phyloP scores from a whole-genome alignment of 1,140 invertebrate genomes.

The Aphis craccivora region DNA sequence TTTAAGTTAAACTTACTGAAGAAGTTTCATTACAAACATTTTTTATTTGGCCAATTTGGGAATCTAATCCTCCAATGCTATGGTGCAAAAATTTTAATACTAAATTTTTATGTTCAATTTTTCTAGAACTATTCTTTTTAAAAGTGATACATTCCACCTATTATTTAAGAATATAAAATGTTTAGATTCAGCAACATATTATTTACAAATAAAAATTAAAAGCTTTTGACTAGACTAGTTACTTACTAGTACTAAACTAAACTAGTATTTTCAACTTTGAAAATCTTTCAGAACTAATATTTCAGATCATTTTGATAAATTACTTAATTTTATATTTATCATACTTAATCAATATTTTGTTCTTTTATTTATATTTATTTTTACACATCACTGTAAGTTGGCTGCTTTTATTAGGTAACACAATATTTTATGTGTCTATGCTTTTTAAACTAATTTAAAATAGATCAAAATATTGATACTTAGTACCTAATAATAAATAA shows the following conservation, averaged over 20 bases:
- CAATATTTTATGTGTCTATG: too few species aligned
- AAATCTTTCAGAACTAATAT: not conserved
- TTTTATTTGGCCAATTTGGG: conserved; percentile 59
- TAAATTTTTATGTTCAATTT: conserved; percentile 77
- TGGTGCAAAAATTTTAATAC: conserved; percentile 85
- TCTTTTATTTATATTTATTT: too few species aligned
- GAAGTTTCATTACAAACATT: not conserved
- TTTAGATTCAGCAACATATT: not conserved
- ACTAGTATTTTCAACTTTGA: not conserved
- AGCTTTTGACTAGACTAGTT: too few species aligned
- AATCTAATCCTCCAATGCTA: conserved; percentile 69
- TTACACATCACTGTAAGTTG: too few species aligned
- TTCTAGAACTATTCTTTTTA: conserved; percentile 72
- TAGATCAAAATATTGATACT: too few species aligned
- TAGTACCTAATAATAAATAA: too few species aligned
- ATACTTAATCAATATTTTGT: not conserved
- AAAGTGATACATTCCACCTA: conserved; percentile 68
- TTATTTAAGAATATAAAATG: not conserved
- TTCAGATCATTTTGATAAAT: not conserved
- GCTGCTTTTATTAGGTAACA: too few species aligned
- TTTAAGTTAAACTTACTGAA: not conserved
- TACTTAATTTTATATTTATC: not conserved
- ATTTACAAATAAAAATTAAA: not conserved
- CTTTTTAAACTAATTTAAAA: too few species aligned
- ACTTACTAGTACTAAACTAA: too few species aligned